A percentile compares a stretch with the other conserved stretches of the same genome.
Conservation (phyloP, 53 echinoderm and acorn worm genomes). For the Stichopus horrens region DNA sequence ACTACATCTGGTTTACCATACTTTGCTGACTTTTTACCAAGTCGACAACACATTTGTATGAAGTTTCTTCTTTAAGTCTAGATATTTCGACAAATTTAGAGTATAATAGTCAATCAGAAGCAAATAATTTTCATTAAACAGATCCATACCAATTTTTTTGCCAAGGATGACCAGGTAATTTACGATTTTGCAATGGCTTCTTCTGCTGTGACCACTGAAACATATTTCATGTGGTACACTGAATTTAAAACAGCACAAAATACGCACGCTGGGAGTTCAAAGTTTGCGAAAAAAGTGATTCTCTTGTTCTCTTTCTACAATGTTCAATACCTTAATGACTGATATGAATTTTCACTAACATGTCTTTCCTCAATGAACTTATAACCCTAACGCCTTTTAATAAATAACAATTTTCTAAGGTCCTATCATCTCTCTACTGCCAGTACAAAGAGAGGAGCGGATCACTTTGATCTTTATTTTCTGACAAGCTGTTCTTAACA, state of each 20-base stretch:
- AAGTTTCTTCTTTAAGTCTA: no score
- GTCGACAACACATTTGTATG: no score
- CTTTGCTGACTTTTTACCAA: no score
- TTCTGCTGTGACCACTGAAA: constrained; percentile 48
- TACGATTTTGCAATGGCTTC: constrained; percentile 51
- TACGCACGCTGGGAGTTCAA: constrained; percentile 55
- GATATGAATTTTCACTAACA: constrained; percentile 47
- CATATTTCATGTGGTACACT: constrained; percentile 53
- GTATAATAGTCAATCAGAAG: constrained; percentile 49
- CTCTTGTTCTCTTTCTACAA: constrained; percentile 45
- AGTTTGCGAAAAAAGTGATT: constrained; percentile 53
- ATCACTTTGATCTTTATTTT: constrained; percentile 22
- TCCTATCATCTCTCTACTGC: constrained; percentile 8
- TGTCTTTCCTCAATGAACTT: constrained; percentile 25
- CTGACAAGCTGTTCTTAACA: constrained; percentile 37
- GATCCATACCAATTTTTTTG: neutral
- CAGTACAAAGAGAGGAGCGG: constrained; percentile 33
- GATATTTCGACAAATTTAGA: neutral
- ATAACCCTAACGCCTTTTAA: constrained; percentile 46
- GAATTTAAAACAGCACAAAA: constrained; percentile 39
- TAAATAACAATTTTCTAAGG: constrained; percentile 29
- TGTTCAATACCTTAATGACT: constrained; percentile 55
- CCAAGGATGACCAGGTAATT: constrained; percentile 17
- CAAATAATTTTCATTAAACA: neutral
- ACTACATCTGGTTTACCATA: no score